A percentile compares a stretch with the other conserved stretches of the same genome.
Evolutionary conservation across 2,888 invertebrate species (phyloP).

Genomic region (Ennomos fuscantarius): DNA sequence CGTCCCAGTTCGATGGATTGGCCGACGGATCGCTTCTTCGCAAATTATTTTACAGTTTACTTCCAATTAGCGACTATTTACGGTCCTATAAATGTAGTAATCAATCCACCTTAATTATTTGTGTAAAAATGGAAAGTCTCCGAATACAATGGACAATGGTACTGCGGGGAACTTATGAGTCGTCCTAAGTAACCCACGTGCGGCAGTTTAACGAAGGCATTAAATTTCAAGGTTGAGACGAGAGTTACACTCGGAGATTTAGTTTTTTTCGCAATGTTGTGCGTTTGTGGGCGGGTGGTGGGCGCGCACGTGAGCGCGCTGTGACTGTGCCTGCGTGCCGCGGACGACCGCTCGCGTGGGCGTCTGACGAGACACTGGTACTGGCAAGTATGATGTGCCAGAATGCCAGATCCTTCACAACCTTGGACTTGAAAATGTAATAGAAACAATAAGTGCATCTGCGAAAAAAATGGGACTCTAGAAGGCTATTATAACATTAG

Average conservation of each 20-base stretch:
- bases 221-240: conserved; percentile 79
- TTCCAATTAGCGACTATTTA: conserved; percentile 37
- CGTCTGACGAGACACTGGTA: conserved; percentile 65
- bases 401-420: conserved; percentile 41
- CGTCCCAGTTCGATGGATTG: conserved; percentile 27
- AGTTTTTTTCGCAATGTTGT: conserved; percentile 81
- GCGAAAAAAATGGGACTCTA: too few species aligned
- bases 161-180: conserved; percentile 58
- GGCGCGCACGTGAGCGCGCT: conserved; percentile 78
- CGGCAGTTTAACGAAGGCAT: conserved; percentile 74
- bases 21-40: conserved; percentile 39
- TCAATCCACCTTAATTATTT: conserved; percentile 36
- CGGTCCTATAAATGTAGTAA: conserved; percentile 17
- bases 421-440: conserved; percentile 39
- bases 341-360: conserved; percentile 75
- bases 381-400: conserved; percentile 44
- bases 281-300: conserved; percentile 77
- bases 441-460: too few species aligned
- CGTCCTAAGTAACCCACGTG: conserved; percentile 67
- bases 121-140: conserved; percentile 48
- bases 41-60: conserved; percentile 35
- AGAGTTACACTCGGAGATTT: conserved; percentile 72
- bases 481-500: too few species aligned
- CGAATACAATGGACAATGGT: conserved; percentile 70
- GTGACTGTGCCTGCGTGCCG: conserved; percentile 57